A percentile compares a stretch with the other conserved stretches of the same genome.
phyloP scores from a whole-genome alignment of 2,888 invertebrate genomes.

The Trypoxylon attenuatum region DNA sequence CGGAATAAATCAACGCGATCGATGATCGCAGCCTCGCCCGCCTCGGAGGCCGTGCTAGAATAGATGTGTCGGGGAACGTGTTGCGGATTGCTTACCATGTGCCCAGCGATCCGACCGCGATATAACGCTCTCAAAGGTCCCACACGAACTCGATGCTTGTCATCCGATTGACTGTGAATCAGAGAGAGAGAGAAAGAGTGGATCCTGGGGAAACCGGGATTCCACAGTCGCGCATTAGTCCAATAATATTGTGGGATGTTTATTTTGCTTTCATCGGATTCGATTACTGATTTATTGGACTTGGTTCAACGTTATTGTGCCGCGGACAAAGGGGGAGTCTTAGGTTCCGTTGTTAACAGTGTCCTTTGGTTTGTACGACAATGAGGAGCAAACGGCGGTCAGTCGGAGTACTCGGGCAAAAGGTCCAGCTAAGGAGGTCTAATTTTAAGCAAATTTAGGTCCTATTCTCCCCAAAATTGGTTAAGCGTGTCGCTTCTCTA shows the following conservation, averaged over 20 bases:
- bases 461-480: constrained; percentile 61
- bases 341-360: constrained; percentile 8
- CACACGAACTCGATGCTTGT: no score
- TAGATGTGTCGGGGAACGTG: constrained; percentile 1
- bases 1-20: constrained; percentile 49
- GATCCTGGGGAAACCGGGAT: not conserved
- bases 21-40: constrained; percentile 36
- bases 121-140: no score
- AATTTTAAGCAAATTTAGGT: constrained; percentile 65
- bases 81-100: not conserved
- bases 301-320: not conserved
- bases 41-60: not conserved
- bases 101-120: no score
- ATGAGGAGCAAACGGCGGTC: constrained; percentile 22
- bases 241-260: not conserved
- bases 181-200: no score
- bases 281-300: constrained; percentile 15
- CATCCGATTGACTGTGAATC: no score
- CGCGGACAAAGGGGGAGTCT: constrained; percentile 3
- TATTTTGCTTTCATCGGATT: not conserved
- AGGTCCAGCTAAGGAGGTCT: constrained; percentile 39
- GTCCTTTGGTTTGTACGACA: constrained; percentile 26
- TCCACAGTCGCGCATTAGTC: not conserved
- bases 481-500: constrained; percentile 62
- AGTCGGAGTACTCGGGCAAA: constrained; percentile 2